Conservation (phyloP, 1,140 invertebrate genomes). For the Nebria ingens region DNA sequence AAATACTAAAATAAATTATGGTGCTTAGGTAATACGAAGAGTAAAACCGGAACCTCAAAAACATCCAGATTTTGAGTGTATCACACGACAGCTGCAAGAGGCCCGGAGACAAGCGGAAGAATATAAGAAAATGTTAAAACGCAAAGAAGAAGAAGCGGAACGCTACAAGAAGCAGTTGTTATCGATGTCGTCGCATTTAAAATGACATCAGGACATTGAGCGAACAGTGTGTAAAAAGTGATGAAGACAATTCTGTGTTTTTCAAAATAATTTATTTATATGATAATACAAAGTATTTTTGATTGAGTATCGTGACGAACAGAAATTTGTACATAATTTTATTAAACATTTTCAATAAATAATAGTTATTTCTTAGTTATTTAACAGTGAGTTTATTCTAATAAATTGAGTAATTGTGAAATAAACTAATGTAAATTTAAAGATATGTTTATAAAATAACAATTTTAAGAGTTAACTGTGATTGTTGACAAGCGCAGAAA, state of each 20-base stretch:
- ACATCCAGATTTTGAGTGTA: conserved; percentile 34
- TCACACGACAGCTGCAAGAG: conserved; percentile 40
- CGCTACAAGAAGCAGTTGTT: conserved; percentile 40
- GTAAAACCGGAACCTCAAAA: conserved; percentile 19
- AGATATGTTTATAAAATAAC: too few species aligned
- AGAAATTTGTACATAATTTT: not conserved
- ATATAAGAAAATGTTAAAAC: conserved; percentile 39
- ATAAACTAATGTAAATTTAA: too few species aligned
- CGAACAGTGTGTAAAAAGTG: not conserved
- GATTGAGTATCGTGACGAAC: not conserved
- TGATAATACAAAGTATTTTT: not conserved
- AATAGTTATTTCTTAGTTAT: not conserved
- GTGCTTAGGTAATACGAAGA: not conserved
- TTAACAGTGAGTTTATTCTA: not conserved
- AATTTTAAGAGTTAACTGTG: too few species aligned
- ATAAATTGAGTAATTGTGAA: too few species aligned
- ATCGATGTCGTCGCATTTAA: not conserved
- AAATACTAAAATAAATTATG: too few species aligned
- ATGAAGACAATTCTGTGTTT: conserved; percentile 26
- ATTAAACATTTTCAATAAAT: not conserved
- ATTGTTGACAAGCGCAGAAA: too few species aligned
- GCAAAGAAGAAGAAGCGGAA: conserved; percentile 43
- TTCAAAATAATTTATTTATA: not conserved
- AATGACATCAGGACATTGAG: not conserved
- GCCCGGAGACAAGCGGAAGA: conserved; percentile 38